These are phyloP conservation scores for Mallotus villosus DNA, from an alignment of 2,797 vertebrate genomes.

Conservation along the genomic window DNA sequence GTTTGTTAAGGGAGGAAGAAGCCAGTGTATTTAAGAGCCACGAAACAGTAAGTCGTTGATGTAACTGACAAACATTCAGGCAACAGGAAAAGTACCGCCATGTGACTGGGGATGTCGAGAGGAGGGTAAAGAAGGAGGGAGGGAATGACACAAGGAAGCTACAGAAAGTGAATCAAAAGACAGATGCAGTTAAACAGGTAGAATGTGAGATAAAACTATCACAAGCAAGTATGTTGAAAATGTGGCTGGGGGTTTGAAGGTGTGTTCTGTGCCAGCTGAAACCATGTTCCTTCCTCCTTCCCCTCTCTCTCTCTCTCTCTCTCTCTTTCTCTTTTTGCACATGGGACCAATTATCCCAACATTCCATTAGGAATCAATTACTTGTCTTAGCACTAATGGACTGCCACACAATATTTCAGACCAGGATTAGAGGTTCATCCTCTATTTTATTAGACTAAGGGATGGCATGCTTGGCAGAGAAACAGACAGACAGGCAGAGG, in stretches of 20 bases:
- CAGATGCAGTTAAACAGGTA: too few relatives aligned
- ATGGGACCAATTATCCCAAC: conserved; percentile 6
- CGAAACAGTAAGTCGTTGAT: conserved; percentile 32
- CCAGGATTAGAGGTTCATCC: conserved; percentile 4
- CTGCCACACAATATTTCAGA: neutral
- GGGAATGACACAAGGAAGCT: too few relatives aligned
- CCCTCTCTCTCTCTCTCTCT: conserved; percentile 6
- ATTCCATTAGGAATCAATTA: too few relatives aligned
- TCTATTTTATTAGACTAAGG: neutral
- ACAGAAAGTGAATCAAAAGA: too few relatives aligned
- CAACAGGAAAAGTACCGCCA: too few relatives aligned
- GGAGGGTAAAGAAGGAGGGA: too few relatives aligned
- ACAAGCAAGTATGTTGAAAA: too few relatives aligned
- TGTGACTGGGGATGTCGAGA: too few relatives aligned
- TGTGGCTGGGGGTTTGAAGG: too few relatives aligned
- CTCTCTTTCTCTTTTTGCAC: conserved; percentile 53
- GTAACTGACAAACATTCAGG: neutral
- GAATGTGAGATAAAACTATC: too few relatives aligned
- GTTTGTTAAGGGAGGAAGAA: conserved; percentile 25
- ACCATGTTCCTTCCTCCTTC: conserved; percentile 2
- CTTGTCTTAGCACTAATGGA: too few relatives aligned
- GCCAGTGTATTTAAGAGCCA: conserved; percentile 52
- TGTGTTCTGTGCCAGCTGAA: neutral
- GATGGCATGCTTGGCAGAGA: neutral
- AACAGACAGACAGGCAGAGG: too few relatives aligned